Evolutionary conservation across 37 sponge, comb jelly and placozoan species (phyloP).

Genomic region (Hexactinellida sp.): DNA sequence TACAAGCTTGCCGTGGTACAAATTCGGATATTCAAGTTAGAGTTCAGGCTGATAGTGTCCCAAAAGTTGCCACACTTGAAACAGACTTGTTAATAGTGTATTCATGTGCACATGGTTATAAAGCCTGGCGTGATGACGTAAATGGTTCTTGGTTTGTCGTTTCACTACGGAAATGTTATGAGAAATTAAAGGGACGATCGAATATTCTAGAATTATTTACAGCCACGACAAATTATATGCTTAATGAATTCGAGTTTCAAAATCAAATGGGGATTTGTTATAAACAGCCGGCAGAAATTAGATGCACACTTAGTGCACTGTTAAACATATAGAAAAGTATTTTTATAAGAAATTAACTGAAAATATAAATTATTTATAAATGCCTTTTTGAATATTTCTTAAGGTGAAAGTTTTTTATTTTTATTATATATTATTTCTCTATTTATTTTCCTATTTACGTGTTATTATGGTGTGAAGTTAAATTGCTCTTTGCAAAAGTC

Average conservation of each 20-base stretch:
- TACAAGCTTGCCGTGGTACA: neutral
- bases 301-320: neutral
- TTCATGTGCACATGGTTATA: neutral
- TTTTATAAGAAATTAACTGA: no score
- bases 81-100: neutral
- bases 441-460: no score
- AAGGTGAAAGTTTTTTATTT: no score
- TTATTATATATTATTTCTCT: no score
- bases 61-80: neutral
- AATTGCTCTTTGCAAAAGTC: no score
- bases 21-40: neutral
- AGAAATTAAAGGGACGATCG: neutral
- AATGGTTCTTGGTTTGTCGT: neutral
- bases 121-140: neutral
- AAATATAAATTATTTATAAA: no score
- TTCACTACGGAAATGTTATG: neutral
- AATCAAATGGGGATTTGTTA: neutral
- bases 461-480: no score
- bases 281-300: neutral
- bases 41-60: neutral
- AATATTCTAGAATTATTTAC: neutral
- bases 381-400: no score
- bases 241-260: neutral
- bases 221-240: neutral
- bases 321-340: neutral